Evolutionary conservation across 2,888 invertebrate species (phyloP), one percentile per base, ranked within the genome.

Genomic region (Dasysyrphus tricinctus): DNA sequence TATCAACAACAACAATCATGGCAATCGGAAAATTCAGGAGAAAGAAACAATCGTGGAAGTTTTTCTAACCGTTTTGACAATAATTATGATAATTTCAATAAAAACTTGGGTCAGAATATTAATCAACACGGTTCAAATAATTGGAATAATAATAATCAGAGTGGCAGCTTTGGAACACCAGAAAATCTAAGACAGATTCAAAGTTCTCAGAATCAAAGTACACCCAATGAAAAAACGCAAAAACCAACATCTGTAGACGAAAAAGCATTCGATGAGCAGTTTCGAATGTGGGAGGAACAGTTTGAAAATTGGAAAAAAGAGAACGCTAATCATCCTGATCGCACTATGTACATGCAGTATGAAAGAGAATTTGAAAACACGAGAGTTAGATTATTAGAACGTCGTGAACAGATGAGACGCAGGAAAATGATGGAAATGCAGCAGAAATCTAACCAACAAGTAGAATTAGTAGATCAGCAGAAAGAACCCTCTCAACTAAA

Each of bases 261-360:
- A 92, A 95, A 95, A 91, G 95, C 96, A 80, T 98, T 98, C 93
- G 97, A 97, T 91, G 95, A 96, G 85, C 97, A 98, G 92, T 98
- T 98, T 91, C 94, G 95, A 89, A 96, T 97, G 90, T 98, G 98
- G 98, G 97, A 98, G 92, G 95, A 96, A 88, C 97, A 98, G 91
- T 98, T 98, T 91, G 95, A 96, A 90, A 96, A 96, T 89, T 98
- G 98, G 98, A 97, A 97, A 91, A 95, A 95, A 87, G 97, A 97
- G 90, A 98, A 98, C 93, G 96, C 95, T 44, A 96, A 97, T 92
- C 98, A 98, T 93, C 98, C 98, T 0, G 97, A 98, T 91, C 97
- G 96, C 92, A 95, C 95, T 92, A 96, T 97, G 89, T 97, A 97
- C 90, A 94, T 94, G 89, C 96, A 97, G 90, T 98, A 98, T 92